phyloP scores from a whole-genome alignment of 1,140 invertebrate species.

The Drosophila littoralis region DNA sequence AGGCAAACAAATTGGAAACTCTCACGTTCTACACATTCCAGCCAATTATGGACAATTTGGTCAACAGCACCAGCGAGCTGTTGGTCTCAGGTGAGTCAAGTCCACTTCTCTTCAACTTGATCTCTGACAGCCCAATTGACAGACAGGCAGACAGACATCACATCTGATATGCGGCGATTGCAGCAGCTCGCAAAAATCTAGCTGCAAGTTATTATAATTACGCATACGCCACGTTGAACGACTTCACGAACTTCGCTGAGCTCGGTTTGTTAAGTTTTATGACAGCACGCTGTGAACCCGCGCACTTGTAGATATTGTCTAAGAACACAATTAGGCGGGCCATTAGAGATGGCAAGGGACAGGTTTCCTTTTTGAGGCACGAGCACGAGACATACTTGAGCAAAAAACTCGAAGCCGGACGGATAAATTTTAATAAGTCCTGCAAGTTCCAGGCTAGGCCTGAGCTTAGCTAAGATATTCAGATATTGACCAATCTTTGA shows the following conservation, averaged over 20 bases:
- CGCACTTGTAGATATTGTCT: slow-evolving; percentile 40
- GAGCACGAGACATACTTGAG: too few species aligned
- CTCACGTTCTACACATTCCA: slow-evolving; percentile 89
- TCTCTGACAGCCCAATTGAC: slow-evolving; percentile 57
- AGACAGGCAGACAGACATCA: slow-evolving; percentile 37
- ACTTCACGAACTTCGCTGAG: slow-evolving; percentile 37
- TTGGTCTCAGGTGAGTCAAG: slow-evolving; percentile 89
- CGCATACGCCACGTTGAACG: slow-evolving; percentile 69
- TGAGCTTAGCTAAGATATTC: too few species aligned
- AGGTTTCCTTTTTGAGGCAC: too few species aligned
- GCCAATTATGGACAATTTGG: slow-evolving; percentile 90
- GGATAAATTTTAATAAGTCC: too few species aligned
- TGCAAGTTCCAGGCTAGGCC: too few species aligned
- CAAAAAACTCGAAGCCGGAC: too few species aligned
- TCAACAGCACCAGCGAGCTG: slow-evolving; percentile 89
- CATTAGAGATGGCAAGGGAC: too few species aligned
- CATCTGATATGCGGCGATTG: slow-evolving; percentile 40
- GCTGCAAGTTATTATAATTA: slow-evolving; percentile 72
- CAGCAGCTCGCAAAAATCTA: slow-evolving; percentile 38
- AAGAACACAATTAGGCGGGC: slow-evolving; percentile 47
- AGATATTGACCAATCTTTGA: too few species aligned
- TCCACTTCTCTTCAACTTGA: neutral
- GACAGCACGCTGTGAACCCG: slow-evolving; percentile 37
- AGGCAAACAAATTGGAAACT: slow-evolving; percentile 89
- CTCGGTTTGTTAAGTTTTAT: slow-evolving; percentile 66